Conservation (phyloP, 1,140 invertebrate species). For the Prorops nasuta region DNA sequence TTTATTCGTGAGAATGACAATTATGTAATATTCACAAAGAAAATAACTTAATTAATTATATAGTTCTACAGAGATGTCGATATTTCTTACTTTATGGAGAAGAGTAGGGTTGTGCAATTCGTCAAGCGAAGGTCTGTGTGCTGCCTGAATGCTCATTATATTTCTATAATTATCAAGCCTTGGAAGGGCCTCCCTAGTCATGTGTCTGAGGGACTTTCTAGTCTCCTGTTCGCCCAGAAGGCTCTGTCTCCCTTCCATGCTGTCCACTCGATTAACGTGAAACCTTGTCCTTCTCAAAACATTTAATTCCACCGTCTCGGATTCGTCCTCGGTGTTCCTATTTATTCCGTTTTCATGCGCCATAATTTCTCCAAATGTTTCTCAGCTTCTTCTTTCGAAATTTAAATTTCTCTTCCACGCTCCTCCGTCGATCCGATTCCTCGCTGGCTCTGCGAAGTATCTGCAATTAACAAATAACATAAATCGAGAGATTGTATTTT, state of each 20-base stretch:
- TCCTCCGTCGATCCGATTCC: conserved; percentile 13
- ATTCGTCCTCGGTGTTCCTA: conserved; percentile 25
- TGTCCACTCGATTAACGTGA: conserved; percentile 62
- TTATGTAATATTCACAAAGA: no score
- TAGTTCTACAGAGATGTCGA: background rate
- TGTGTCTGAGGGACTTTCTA: conserved; percentile 64
- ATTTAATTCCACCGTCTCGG: conserved; percentile 47
- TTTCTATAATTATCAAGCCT: conserved; percentile 92
- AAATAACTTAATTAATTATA: no score
- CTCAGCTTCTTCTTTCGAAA: no score
- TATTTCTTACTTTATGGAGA: conserved; percentile 68
- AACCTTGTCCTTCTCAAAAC: conserved; percentile 56
- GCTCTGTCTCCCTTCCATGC: conserved; percentile 49
- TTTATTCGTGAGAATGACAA: no score
- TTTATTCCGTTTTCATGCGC: conserved; percentile 45
- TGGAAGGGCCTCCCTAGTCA: conserved; percentile 88
- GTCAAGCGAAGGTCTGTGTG: conserved; percentile 85
- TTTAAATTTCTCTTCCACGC: conserved; percentile 1
- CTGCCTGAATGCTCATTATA: conserved; percentile 86
- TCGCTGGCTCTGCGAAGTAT: conserved; percentile 10
- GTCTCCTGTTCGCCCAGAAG: conserved; percentile 52
- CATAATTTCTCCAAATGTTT: conserved; percentile 27
- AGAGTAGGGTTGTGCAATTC: conserved; percentile 86
- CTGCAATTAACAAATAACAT: no score
- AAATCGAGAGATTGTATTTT: no score